Evolutionary conservation across 1,140 invertebrate species (phyloP).

Genomic region (Brevipalpus yothersi): DNA sequence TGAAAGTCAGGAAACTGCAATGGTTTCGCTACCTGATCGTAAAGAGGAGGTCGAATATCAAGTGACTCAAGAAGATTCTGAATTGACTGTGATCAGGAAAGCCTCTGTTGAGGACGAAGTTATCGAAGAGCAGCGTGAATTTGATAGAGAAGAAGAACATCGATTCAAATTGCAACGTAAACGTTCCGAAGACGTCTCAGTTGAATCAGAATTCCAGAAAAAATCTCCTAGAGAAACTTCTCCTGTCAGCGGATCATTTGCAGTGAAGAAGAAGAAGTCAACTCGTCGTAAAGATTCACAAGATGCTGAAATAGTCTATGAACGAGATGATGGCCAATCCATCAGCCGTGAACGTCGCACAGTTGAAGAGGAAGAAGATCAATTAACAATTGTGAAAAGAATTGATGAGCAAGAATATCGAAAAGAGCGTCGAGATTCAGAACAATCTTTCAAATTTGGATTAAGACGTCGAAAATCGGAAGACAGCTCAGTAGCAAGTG

Average conservation of each 20-base stretch:
- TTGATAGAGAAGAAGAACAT: conserved; percentile 1
- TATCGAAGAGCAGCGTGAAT: conserved; percentile 16
- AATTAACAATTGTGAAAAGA: not conserved
- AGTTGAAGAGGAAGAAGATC: conserved; percentile 9
- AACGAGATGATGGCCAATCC: too few relatives aligned
- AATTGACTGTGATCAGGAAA: conserved; percentile 13
- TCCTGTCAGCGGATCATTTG: not conserved
- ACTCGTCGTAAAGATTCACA: too few relatives aligned
- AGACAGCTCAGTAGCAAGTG: not conserved
- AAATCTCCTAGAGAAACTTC: not conserved
- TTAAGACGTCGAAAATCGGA: not conserved
- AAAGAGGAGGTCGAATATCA: conserved; percentile 44
- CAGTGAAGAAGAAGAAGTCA: too few relatives aligned
- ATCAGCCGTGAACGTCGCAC: conserved; percentile 5
- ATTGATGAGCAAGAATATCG: not conserved
- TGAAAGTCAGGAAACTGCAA: conserved; percentile 24
- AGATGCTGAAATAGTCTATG: too few relatives aligned
- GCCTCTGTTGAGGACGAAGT: conserved; percentile 26
- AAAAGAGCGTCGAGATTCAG: not conserved
- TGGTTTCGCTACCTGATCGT: conserved; percentile 29
- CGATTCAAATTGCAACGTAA: not conserved
- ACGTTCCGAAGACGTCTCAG: not conserved
- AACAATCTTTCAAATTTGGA: not conserved
- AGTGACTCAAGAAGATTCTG: conserved; percentile 22
- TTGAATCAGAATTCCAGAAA: not conserved